A percentile compares a stretch with the other conserved stretches of the same genome.
Evolutionary conservation across 2,797 vertebrate genomes (phyloP).

Genomic region (Melanotaenia nigrans): DNA sequence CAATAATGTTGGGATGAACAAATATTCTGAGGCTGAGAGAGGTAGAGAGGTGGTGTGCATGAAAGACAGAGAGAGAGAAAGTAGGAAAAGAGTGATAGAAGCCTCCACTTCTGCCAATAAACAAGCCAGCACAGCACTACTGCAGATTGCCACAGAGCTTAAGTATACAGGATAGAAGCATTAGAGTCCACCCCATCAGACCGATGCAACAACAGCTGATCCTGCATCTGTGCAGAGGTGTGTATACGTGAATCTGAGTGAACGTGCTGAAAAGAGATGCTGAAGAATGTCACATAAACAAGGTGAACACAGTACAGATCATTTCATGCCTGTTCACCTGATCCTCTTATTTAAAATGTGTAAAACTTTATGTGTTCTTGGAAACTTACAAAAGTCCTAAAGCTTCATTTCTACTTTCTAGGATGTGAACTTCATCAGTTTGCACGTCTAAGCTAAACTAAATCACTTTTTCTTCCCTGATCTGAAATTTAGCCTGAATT

Average conservation of each 20-base stretch:
- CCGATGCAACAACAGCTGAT: conserved; percentile 61
- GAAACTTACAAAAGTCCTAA: too few relatives aligned
- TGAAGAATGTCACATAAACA: too few relatives aligned
- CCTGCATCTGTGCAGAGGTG: conserved; percentile 45
- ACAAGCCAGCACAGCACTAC: conserved; percentile 72
- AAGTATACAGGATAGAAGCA: conserved; percentile 67
- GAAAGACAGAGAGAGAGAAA: not conserved
- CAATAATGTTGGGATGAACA: conserved; percentile 71
- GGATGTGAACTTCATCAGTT: too few relatives aligned
- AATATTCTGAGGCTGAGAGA: conserved; percentile 53
- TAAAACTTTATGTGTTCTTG: too few relatives aligned
- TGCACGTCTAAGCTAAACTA: too few relatives aligned
- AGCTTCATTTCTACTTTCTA: too few relatives aligned
- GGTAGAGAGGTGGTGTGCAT: not conserved
- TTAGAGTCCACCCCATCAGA: conserved; percentile 54
- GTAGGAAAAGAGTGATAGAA: conserved; percentile 44
- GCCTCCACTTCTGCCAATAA: conserved; percentile 70
- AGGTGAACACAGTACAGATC: too few relatives aligned
- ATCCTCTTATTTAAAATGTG: too few relatives aligned
- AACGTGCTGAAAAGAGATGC: not conserved
- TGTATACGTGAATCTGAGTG: not conserved
- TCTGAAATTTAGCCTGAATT: too few relatives aligned
- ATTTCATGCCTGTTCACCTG: too few relatives aligned
- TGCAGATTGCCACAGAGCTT: conserved; percentile 70
- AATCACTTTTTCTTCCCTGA: too few relatives aligned